These are phyloP conservation scores for Sarcophaga carnaria DNA, from an alignment of 2,888 invertebrate genomes.

Conservation along the genomic window DNA sequence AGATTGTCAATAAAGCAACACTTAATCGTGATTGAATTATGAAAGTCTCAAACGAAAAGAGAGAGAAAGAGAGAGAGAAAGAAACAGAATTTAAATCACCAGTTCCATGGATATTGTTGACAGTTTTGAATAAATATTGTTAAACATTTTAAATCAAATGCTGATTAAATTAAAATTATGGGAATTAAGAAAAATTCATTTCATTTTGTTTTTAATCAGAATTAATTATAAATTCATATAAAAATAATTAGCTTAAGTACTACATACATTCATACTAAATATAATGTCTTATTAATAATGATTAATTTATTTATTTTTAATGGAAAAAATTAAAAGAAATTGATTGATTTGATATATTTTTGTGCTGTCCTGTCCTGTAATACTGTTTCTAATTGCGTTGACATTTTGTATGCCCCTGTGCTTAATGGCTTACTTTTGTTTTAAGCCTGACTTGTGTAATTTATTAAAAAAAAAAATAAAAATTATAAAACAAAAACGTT, in stretches of 20 bases:
- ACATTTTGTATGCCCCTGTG: not conserved
- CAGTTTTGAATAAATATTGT: not conserved
- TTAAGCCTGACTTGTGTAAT: not conserved
- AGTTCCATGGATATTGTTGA: too few species aligned
- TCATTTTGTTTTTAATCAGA: not conserved
- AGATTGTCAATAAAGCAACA: constrained; percentile 52
- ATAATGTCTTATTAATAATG: too few species aligned
- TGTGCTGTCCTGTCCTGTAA: too few species aligned
- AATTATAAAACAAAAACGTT: too few species aligned
- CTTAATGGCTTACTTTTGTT: not conserved
- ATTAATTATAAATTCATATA: constrained; percentile 22
- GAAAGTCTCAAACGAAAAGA: constrained; percentile 45
- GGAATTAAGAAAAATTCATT: constrained; percentile 45
- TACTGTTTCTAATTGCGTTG: not conserved
- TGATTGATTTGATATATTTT: too few species aligned
- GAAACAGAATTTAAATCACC: too few species aligned
- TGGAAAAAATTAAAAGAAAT: too few species aligned
- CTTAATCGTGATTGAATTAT: constrained; percentile 66
- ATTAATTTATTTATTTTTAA: too few species aligned
- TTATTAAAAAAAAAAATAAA: too few species aligned
- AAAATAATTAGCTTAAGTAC: too few species aligned
- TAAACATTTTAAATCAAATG: constrained; percentile 40
- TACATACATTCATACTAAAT: too few species aligned
- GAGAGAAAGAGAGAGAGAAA: not conserved
- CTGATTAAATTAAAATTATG: constrained; percentile 47